phyloP scores from a whole-genome alignment of 2,113 vertebrate species.

The Sphyrna mokarran region DNA sequence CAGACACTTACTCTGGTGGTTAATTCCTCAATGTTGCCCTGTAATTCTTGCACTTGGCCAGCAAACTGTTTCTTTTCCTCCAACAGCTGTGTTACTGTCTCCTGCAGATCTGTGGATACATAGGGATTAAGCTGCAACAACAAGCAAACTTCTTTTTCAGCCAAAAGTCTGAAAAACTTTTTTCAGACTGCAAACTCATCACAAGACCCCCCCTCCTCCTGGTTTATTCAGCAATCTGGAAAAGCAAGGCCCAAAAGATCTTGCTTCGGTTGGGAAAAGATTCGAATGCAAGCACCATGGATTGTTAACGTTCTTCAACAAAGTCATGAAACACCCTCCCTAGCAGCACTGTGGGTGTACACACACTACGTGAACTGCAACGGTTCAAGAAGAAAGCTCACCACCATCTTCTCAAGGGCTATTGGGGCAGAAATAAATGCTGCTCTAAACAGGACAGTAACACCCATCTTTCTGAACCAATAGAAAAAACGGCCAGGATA shows the following conservation, averaged over 20 bases:
- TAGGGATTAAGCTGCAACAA: not conserved
- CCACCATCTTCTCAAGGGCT: no score
- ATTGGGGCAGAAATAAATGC: no score
- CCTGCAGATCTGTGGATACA: conserved; percentile 55
- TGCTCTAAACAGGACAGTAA: no score
- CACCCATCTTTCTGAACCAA: not conserved
- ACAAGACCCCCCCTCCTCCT: not conserved
- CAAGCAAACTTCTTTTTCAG: not conserved
- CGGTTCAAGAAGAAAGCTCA: no score
- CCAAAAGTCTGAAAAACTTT: no score
- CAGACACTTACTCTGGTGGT: conserved; percentile 49
- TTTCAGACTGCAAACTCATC: not conserved
- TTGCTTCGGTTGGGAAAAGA: not conserved
- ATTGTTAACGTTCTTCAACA: not conserved
- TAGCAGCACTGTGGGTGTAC: no score
- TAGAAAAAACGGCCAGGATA: not conserved
- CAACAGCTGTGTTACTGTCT: conserved; percentile 55
- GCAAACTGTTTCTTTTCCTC: conserved; percentile 64
- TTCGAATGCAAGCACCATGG: not conserved
- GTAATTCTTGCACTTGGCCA: conserved; percentile 63
- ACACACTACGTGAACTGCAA: no score
- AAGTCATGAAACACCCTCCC: no score
- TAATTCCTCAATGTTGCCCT: conserved; percentile 57
- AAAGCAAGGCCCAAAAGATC: not conserved
- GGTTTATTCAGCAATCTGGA: not conserved